Base-by-base conservation (phyloP, 2,113 vertebrate species). In the Mystacornis crossleyi region DNA sequence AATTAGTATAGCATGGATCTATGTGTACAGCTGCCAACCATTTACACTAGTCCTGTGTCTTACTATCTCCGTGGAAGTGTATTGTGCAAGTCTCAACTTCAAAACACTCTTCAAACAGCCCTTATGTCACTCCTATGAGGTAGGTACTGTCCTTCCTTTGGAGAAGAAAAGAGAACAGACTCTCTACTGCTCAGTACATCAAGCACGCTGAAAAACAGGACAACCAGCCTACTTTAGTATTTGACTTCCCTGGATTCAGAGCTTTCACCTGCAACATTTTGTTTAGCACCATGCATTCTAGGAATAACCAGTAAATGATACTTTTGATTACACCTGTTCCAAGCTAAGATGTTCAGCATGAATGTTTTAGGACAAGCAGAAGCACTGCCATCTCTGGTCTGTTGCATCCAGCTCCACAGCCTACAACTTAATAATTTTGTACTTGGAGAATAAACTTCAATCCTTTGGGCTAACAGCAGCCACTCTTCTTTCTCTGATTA, bases 51-150 rank as follows among this genome's bases (percentile, higher is more conserved):
- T 75, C 26, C 66, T 57, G 14, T 10, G 36, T 45, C 71, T 61
- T n/a, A 43, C 42, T 86, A 4, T 79, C 84, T 92, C 66, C 54
- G 36, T 6, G 66, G 88, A 88, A 85, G 19, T n/a, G 12, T 64
- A 72, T 33, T 81, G 69, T 87, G 77, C 81, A 91, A 82, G 70
- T 72, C 45, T 72, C 47, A 58, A 77, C 79, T 64, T 67, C 55
- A 62, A 48, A 90, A 45, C 72, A 45, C 36, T 78, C 80, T 66
- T 55, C n/a, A 90, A 96, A 93, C 85, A 93, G 95, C 81, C 84
- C 87, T 85, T 90, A 34, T 62, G 67, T 48, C 90, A 51, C n/a
- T 87, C 74, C 17, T 91, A 25, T 91, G 95, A 97, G 96, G 96
- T 96, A 94, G 92, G 92, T 93, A 71, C 72, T 86, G 82, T 64